Percentiles rank a stretch among this genome's conserved stretches.
Conservation (phyloP, 2,888 invertebrate species). For the Hemaris fuciformis region DNA sequence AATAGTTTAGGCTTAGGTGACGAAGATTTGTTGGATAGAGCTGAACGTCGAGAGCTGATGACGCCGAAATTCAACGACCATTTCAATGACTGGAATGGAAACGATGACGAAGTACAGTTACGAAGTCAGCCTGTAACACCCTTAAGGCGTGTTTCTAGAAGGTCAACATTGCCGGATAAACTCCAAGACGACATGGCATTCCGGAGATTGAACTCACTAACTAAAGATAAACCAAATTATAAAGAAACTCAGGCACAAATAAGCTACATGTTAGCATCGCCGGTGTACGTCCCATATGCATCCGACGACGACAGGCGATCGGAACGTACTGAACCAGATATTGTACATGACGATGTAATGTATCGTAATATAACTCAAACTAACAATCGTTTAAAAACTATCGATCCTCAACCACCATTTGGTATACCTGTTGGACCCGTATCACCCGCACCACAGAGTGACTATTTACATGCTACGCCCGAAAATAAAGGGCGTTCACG, state of each 20-base stretch:
- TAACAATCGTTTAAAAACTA: conserved; percentile 86
- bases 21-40: conserved; percentile 89
- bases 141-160: conserved; percentile 59
- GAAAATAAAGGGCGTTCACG: conserved; percentile 82
- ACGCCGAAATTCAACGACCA: conserved; percentile 75
- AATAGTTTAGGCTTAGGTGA: conserved; percentile 92
- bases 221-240: conserved; percentile 73
- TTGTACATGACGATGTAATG: conserved; percentile 91
- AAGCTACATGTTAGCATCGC: conserved; percentile 87
- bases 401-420: conserved; percentile 93
- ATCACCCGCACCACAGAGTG: conserved; percentile 88
- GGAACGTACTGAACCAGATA: conserved; percentile 88
- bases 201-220: conserved; percentile 83
- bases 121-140: conserved; percentile 75
- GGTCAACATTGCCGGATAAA: conserved; percentile 83
- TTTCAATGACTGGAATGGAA: conserved; percentile 78
- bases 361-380: conserved; percentile 90
- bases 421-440: conserved; percentile 94
- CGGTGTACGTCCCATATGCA: conserved; percentile 81
- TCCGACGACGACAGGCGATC: conserved; percentile 77
- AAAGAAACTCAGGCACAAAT: conserved; percentile 73
- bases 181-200: conserved; percentile 91
- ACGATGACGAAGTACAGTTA: conserved; percentile 69
- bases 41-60: conserved; percentile 87
- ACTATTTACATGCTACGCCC: conserved; percentile 91